Base-by-base conservation (phyloP, 2,113 vertebrate genomes). In the Salminus brasiliensis region DNA sequence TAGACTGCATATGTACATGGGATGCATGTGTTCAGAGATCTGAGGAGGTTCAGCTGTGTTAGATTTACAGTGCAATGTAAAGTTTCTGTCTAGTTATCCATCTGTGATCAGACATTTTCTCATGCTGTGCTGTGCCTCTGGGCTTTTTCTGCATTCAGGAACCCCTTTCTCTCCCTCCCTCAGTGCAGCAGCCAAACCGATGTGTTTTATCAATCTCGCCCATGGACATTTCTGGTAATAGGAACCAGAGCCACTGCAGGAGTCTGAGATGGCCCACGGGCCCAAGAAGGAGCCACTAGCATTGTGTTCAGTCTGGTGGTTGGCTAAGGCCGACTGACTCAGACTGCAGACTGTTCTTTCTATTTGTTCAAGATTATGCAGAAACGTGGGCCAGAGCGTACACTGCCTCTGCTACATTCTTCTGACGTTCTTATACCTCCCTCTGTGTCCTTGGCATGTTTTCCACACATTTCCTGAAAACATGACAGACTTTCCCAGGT, bases 201-300 rank as follows among this genome's bases (percentile, higher is more conserved):
- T 79, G 41, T 34, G 60, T 83, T 76, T 76, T 55, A 72, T 72
- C 77, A 39, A n/a, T 83, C 72, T 67, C 67, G 49, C 41, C 52
- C 30, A 7, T 72, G 34, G 74, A 62, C 63, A 53, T 83, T 74
- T 78, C 63, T 83, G 63, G 53, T 63, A 70, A 78, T 69, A 66
- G 68, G 23, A 78, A 60, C 69, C 71, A 75, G 76, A 83, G 18
- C 55, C 76, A 25, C 45, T 75, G 49, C 63, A 63, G 75, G 39
- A 78, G 70, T 60, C 69, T 32, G 30, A 78, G 63, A 74, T 52
- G 36, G 43, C 30, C 47, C 77, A 80, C 47, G 65, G 75, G 27
- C 39, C 41, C 30, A 6, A 34, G 74, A 81, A 71, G 45, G 45
- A 63, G 66, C 34, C 66, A 55, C 47, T 57, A 43, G 11, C 41